Conservation (phyloP, 2,113 vertebrate genomes). For the Neodontobutis hainanensis region DNA sequence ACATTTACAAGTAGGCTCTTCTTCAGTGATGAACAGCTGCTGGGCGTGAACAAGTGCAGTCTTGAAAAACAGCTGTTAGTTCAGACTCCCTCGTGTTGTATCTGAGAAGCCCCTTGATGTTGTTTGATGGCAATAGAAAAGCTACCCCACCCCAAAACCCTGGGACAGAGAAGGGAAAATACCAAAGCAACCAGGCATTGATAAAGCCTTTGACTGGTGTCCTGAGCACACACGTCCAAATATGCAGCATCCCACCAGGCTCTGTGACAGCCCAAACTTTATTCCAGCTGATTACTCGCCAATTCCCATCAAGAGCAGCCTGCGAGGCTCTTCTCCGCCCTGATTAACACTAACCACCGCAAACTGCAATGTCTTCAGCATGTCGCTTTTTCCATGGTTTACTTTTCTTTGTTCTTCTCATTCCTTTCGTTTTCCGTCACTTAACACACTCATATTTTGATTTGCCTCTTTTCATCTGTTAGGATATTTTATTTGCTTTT, state of each 20-base stretch:
- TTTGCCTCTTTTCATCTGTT: neutral
- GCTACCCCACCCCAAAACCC: neutral
- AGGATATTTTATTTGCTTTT: neutral
- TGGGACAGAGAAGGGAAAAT: neutral
- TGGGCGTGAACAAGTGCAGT: neutral
- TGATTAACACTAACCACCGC: conserved; percentile 50
- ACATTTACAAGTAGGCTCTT: neutral
- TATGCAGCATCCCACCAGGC: conserved; percentile 6
- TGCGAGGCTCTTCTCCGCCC: conserved; percentile 17
- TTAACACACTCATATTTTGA: neutral
- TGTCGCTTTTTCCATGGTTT: conserved; percentile 37
- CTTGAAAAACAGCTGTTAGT: conserved; percentile 5
- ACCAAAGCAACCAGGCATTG: neutral
- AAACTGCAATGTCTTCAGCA: conserved; percentile 42
- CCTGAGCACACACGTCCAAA: neutral
- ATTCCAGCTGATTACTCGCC: conserved; percentile 56
- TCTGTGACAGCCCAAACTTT: conserved; percentile 46
- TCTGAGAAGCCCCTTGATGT: neutral
- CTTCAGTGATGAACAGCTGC: conserved; percentile 1
- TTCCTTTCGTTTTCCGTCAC: neutral
- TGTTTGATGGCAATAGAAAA: neutral
- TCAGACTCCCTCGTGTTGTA: neutral
- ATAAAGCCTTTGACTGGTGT: conserved; percentile 7
- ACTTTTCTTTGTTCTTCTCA: conserved; percentile 8
- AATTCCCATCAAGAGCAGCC: conserved; percentile 47